These are phyloP conservation scores for Pseudotriccus pelzelni DNA, from an alignment of 2,797 vertebrate genomes.

Conservation along the genomic window DNA sequence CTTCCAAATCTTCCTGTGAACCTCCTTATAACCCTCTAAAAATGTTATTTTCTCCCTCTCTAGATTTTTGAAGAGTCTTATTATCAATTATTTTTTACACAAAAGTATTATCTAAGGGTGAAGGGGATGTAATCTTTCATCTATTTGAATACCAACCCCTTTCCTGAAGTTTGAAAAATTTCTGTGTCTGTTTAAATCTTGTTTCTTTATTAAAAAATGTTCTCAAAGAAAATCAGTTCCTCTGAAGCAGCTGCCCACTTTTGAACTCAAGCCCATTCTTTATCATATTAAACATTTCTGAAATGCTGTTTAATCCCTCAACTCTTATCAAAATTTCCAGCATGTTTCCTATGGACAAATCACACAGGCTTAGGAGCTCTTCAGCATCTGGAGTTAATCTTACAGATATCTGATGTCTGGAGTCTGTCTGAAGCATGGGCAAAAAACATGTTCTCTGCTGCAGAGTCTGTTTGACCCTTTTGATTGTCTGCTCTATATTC, in stretches of 20 bases:
- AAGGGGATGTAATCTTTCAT: neutral
- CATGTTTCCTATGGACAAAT: neutral
- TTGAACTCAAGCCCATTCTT: neutral
- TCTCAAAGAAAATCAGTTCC: neutral
- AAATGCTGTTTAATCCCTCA: neutral
- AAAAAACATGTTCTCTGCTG: neutral
- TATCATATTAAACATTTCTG: neutral
- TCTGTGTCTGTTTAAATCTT: neutral
- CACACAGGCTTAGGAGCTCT: neutral
- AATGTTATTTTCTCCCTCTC: neutral
- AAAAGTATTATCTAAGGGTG: neutral
- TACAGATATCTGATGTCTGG: constrained; percentile 16
- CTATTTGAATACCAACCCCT: neutral
- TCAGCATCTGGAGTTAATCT: constrained; percentile 30
- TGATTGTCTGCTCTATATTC: neutral
- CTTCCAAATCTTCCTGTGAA: neutral
- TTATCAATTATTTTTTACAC: neutral
- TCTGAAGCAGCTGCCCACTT: neutral
- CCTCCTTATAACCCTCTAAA: neutral
- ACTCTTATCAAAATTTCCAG: constrained; percentile 4
- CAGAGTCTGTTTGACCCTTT: neutral
- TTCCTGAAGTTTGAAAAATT: neutral
- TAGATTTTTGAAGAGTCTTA: neutral
- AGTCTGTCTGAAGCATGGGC: neutral
- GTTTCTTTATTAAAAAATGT: neutral